Percentiles rank a stretch among this genome's conserved stretches.
Evolutionary conservation across 2,113 vertebrate genomes (phyloP).

Genomic region (Vulpes ferrilata): DNA sequence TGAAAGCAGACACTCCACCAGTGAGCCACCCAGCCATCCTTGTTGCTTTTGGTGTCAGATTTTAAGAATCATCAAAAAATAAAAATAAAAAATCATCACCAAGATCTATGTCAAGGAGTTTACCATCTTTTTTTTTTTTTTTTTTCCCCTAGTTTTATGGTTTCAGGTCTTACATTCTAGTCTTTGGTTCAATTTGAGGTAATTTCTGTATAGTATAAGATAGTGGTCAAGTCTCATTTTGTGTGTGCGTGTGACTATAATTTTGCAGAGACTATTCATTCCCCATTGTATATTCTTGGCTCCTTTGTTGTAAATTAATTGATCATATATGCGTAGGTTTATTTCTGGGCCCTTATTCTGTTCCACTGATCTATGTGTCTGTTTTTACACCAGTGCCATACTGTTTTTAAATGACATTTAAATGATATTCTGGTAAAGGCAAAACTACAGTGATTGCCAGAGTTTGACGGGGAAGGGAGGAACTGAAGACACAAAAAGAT

Average conservation of each 20-base stretch:
- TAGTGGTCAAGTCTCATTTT: not conserved
- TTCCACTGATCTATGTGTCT: not conserved
- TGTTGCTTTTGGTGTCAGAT: not conserved
- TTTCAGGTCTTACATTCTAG: not conserved
- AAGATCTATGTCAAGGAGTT: not conserved
- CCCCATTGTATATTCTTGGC: not conserved
- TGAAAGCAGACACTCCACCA: too few relatives aligned
- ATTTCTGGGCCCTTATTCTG: not conserved
- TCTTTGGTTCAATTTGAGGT: not conserved
- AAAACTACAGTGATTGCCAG: not conserved
- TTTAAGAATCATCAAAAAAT: not conserved
- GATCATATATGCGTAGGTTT: not conserved
- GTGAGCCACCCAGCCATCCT: too few relatives aligned
- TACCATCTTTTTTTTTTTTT: not conserved
- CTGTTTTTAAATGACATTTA: not conserved
- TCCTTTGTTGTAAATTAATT: not conserved
- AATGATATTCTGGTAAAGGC: not conserved
- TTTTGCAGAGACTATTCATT: not conserved
- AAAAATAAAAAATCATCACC: not conserved
- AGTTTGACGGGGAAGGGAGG: not conserved
- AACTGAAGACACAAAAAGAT: not conserved
- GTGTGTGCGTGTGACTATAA: not conserved
- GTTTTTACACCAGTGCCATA: not conserved
- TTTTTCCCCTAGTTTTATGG: not conserved
- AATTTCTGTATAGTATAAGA: not conserved